Evolutionary conservation across 2,797 vertebrate genomes (phyloP).

Genomic region (Poeciliopsis gracilis): DNA sequence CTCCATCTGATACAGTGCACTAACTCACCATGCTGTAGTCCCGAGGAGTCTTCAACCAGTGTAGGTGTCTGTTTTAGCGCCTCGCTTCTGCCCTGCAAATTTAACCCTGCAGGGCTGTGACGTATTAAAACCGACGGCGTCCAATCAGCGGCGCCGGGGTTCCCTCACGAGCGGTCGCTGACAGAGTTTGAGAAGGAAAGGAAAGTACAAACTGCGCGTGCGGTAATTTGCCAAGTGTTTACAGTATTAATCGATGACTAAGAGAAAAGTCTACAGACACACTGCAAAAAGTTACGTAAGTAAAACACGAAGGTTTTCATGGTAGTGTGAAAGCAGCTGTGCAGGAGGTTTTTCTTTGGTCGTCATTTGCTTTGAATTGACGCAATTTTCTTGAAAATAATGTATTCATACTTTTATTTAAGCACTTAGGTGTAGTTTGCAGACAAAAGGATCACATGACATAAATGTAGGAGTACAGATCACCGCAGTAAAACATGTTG

Average conservation of each 20-base stretch:
- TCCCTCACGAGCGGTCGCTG: slow-evolving; percentile 44
- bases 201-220: slow-evolving; percentile 61
- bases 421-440: too few relatives aligned
- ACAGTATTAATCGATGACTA: slow-evolving; percentile 49
- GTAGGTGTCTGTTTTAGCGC: not conserved
- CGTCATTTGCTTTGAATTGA: not conserved
- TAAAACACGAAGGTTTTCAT: not conserved
- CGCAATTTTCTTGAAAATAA: not conserved
- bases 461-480: not conserved
- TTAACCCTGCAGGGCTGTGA: slow-evolving; percentile 33
- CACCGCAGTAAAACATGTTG: not conserved
- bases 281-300: slow-evolving; percentile 5
- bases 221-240: slow-evolving; percentile 50
- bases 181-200: slow-evolving; percentile 49
- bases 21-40: slow-evolving; percentile 47
- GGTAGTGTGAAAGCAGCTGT: not conserved
- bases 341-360: not conserved
- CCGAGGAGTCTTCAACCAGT: not conserved
- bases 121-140: slow-evolving; percentile 4
- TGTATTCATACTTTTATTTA: too few relatives aligned
- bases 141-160: slow-evolving; percentile 61
- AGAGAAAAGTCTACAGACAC: slow-evolving; percentile 15
- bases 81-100: accelerated
- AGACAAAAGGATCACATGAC: too few relatives aligned
- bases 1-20: not conserved